These are phyloP conservation scores for Villa cingulata DNA, from an alignment of 2,888 invertebrate species.

Conservation along the genomic window DNA sequence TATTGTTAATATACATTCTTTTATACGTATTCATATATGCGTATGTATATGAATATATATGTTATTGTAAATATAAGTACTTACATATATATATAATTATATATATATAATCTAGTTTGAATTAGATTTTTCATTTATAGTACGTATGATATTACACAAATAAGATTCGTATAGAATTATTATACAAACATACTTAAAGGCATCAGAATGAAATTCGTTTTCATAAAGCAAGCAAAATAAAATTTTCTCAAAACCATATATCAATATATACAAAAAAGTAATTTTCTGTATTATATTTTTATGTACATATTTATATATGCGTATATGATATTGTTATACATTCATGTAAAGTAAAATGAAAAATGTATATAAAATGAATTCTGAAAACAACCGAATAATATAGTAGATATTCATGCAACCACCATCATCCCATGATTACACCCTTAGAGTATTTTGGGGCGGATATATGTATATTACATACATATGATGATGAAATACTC, in stretches of 20 bases:
- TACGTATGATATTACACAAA: neutral
- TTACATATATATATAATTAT: neutral
- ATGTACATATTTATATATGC: too few species aligned
- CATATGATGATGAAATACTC: constrained; percentile 2
- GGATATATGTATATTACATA: too few species aligned
- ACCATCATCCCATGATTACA: constrained; percentile 5
- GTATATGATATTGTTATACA: too few species aligned
- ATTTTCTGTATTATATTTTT: too few species aligned
- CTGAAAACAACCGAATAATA: neutral
- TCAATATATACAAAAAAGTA: too few species aligned
- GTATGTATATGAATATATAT: neutral
- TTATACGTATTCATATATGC: too few species aligned
- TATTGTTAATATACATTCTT: too few species aligned
- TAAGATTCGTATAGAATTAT: neutral
- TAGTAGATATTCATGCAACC: too few species aligned
- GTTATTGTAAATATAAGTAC: neutral
- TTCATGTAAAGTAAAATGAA: too few species aligned
- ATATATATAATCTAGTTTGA: too few species aligned
- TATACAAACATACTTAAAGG: neutral
- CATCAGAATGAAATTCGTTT: neutral
- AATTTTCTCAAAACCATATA: neutral
- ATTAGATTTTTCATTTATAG: too few species aligned
- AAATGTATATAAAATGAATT: neutral
- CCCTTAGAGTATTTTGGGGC: constrained; percentile 5
- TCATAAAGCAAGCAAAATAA: too few species aligned